A percentile compares a stretch with the other conserved stretches of the same genome.
These are phyloP conservation scores for Oscheius sp. DNA, from an alignment of 1,140 invertebrate genomes.

Conservation along the genomic window DNA sequence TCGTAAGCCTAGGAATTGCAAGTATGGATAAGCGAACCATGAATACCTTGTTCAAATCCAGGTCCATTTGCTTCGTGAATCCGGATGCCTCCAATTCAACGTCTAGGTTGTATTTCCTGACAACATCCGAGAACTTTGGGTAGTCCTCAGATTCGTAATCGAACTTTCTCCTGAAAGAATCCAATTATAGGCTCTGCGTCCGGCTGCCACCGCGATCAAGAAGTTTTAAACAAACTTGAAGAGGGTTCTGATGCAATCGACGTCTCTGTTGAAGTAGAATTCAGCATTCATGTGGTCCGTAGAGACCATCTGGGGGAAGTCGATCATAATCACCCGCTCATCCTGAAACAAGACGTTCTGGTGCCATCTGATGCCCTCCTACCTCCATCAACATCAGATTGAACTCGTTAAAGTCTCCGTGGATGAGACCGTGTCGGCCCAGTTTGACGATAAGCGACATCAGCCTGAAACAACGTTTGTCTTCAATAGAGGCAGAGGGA, in stretches of 20 bases:
- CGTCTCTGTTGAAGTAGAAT: conserved; percentile 92
- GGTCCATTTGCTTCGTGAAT: conserved; percentile 79
- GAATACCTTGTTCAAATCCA: conserved; percentile 68
- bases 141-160: conserved; percentile 82
- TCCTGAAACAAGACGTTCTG: conserved; percentile 64
- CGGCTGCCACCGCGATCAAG: not conserved
- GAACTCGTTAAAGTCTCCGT: conserved; percentile 99
- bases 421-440: conserved; percentile 87
- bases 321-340: conserved; percentile 82
- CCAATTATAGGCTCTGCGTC: not conserved
- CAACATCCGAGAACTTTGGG: conserved; percentile 80
- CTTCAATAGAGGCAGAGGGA: not conserved
- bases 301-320: conserved; percentile 99
- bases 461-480: conserved; percentile 66
- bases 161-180: conserved; percentile 72
- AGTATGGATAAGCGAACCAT: conserved; percentile 7
- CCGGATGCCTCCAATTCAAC: conserved; percentile 85
- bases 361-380: not conserved
- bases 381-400: conserved; percentile 78
- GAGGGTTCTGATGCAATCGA: conserved; percentile 84
- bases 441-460: conserved; percentile 90
- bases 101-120: conserved; percentile 77
- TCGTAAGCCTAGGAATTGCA: conserved; percentile 51
- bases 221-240: conserved; percentile 66
- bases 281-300: conserved; percentile 86